phyloP scores from a whole-genome alignment of 1,140 invertebrate genomes.

The Linepithema humile region DNA sequence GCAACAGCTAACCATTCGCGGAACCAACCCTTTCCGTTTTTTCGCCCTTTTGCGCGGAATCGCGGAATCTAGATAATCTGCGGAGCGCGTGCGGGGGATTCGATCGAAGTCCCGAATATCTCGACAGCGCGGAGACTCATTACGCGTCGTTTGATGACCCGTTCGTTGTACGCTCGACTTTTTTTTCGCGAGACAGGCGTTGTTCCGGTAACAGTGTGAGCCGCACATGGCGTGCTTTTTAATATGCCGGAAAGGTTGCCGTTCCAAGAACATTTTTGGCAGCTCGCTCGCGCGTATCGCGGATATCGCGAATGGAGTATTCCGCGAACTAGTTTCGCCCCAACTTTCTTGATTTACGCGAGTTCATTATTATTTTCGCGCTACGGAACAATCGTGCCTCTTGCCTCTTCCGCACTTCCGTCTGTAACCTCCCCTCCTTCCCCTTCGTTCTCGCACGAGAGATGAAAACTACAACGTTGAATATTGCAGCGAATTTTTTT shows the following conservation, averaged over 20 bases:
- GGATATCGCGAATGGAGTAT: constrained; percentile 76
- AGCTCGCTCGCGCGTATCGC: constrained; percentile 60
- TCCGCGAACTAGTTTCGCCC: constrained; percentile 78
- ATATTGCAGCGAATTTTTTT: constrained; percentile 58
- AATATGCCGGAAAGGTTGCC: constrained; percentile 79
- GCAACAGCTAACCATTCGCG: constrained; percentile 76
- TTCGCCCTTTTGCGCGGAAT: constrained; percentile 63
- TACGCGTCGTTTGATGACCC: background rate
- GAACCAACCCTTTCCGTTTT: constrained; percentile 61
- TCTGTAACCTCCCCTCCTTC: constrained; percentile 1
- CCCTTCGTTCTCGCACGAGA: background rate
- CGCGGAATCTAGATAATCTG: constrained; percentile 45
- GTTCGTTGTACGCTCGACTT: background rate
- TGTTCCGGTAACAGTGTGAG: background rate
- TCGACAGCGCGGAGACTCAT: constrained; percentile 5
- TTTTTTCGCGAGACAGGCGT: background rate
- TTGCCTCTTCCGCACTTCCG: constrained; percentile 36
- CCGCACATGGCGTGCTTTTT: constrained; percentile 60
- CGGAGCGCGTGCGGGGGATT: background rate
- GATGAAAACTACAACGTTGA: constrained; percentile 49
- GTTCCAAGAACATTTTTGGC: constrained; percentile 77
- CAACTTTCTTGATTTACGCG: constrained; percentile 82
- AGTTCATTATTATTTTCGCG: constrained; percentile 83
- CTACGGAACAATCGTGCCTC: constrained; percentile 76
- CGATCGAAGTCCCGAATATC: background rate